phyloP scores from a whole-genome alignment of 2,113 vertebrate genomes.

The Gymnarchus niloticus region DNA sequence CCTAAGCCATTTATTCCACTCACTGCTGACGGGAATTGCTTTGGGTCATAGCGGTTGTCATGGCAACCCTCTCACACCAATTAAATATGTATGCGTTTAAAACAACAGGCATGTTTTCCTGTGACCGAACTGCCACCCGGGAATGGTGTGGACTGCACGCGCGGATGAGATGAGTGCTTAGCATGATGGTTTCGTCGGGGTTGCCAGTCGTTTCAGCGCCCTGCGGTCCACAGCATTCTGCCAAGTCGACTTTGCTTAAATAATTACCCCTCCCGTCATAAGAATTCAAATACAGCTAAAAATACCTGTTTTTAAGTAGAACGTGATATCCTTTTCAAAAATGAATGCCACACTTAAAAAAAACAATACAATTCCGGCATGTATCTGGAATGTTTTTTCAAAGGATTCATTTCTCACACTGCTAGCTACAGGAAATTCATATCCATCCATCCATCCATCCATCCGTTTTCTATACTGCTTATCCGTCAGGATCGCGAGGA shows the following conservation, averaged over 20 bases:
- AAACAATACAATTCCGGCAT: background rate
- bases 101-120: slow-evolving; percentile 32
- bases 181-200: background rate
- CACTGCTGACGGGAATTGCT: slow-evolving; percentile 57
- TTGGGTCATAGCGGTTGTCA: slow-evolving; percentile 53
- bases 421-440: too few species aligned
- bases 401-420: too few species aligned
- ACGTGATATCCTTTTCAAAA: background rate
- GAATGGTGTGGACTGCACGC: background rate
- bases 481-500: too few species aligned
- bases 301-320: background rate
- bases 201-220: slow-evolving; percentile 15
- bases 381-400: too few species aligned
- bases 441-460: too few species aligned
- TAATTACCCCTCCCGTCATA: background rate
- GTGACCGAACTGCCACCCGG: slow-evolving; percentile 14
- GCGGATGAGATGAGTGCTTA: background rate
- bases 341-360: too few species aligned
- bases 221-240: slow-evolving; percentile 6
- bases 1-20: slow-evolving; percentile 68
- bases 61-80: slow-evolving; percentile 51
- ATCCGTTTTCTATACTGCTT: too few species aligned
- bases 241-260: slow-evolving; percentile 19
- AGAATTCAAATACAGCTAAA: background rate
- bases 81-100: slow-evolving; percentile 49